Evolutionary conservation across 2,888 invertebrate genomes (phyloP).

Genomic region (Dolichomitus sp.): DNA sequence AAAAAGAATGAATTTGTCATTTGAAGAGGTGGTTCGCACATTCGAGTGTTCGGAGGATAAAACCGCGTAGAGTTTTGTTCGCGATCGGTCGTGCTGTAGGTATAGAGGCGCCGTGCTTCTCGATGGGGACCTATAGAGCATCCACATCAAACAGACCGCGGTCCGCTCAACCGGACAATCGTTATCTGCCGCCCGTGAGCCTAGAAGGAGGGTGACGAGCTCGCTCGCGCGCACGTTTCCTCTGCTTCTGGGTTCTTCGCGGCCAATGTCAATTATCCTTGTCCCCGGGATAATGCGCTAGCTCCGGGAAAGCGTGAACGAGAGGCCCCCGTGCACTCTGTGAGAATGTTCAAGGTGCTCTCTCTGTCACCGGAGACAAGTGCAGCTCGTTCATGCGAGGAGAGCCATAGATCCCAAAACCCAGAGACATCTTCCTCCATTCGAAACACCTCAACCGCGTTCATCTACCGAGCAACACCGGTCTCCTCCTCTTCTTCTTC

Average conservation of each 20-base stretch:
- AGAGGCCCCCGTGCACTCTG: constrained; percentile 35
- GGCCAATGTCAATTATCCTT: constrained; percentile 74
- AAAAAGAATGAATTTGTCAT: constrained; percentile 4
- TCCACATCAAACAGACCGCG: constrained; percentile 80
- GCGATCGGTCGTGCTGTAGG: constrained; percentile 1
- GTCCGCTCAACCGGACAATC: constrained; percentile 79
- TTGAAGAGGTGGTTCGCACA: background rate
- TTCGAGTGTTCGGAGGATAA: background rate
- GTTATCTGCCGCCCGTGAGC: constrained; percentile 77
- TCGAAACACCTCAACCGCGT: constrained; percentile 58
- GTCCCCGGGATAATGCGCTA: constrained; percentile 66
- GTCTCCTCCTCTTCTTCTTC: constrained; percentile 7
- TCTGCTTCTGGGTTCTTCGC: constrained; percentile 62
- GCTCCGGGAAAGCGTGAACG: constrained; percentile 64
- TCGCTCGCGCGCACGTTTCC: constrained; percentile 70
- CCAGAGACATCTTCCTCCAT: constrained; percentile 57
- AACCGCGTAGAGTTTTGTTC: constrained; percentile 7
- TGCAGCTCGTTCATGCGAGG: constrained; percentile 63
- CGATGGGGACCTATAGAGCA: background rate
- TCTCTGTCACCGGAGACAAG: constrained; percentile 61
- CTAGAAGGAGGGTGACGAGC: constrained; percentile 55
- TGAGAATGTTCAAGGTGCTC: constrained; percentile 39
- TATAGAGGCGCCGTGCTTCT: constrained; percentile 44
- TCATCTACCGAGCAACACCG: constrained; percentile 1
- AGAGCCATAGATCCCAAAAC: constrained; percentile 12